Base-by-base conservation (phyloP, 2,113 vertebrate species). In the Leiothrix lutea region DNA sequence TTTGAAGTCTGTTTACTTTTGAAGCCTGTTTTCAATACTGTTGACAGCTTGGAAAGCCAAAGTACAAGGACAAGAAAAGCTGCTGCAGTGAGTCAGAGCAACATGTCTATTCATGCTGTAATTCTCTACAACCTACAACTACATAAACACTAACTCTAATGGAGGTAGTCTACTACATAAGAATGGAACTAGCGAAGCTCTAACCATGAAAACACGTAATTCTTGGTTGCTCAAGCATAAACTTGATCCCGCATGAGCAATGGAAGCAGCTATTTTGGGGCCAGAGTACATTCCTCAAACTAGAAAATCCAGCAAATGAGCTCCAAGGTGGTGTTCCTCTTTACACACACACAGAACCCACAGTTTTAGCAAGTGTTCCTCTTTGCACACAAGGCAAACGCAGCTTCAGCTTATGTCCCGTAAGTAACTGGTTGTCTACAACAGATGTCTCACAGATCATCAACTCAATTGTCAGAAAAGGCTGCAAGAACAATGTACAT, bases 1-100 rank as follows among this genome's bases (percentile, higher is more conserved):
- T 62, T 9, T 48, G 45, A 91, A 66, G 80, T 20, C 86, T 87
- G 65, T 61, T 80, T 95, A 62, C 38, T 62, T 62, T 9, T 45
- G 57, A 91, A 62, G 77, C 22, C 84, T 81, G 65, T 65, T 80
- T 95, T 79, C 80, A 81, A 15, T 47, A 69, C 11, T 50, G 18
- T 29, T 60, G 56, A 85, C 73, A 95, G 62, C 73, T 57, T 94
- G 89, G 62, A 91, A 95, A 92, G 69, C 38, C 62, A 33, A 91
- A 87, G 40, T 19, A 58, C 29, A 85, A 75, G 65, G 54, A 89
- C 57, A 92, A 92, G 74, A 82, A 85, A 94, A 85, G 50, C 66
- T 85, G 35, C n/a, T 42, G 61, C 35, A 62, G 29, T 66, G 78
- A 95, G 42, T 92, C 78, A 95, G 66, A 88, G 36, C 38, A 87